Evolutionary conservation across 2,888 invertebrate species (phyloP), one percentile per base, ranked within the genome.

Genomic region (Patella depressa): DNA sequence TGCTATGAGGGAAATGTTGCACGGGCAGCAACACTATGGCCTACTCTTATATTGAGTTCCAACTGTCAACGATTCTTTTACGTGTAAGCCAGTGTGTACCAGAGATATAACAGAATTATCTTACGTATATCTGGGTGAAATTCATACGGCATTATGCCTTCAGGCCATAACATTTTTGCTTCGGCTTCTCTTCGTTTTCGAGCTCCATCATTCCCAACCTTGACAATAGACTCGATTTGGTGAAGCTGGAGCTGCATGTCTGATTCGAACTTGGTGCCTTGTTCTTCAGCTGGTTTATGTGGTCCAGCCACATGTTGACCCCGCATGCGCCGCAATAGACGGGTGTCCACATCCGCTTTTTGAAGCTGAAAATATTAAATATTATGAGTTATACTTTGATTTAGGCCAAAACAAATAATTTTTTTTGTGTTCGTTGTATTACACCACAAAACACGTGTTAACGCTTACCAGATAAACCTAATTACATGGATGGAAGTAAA

Each of bases 181-280:
- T 76, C 75, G 3, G 80, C 82, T 53, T 80, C 78, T 72, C 82
- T 75, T 74, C 73, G 75, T 53, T 65, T 53, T 19, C 79, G 54
- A 17, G 9, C 19, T 19, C 29, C 11, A 15, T 69, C 70, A 65
- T 71, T 59, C 29, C 45, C 53, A 15, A 59, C 79, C 24, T 34
- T 55, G 9, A 72, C 45, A 17, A 78, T 73, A 5, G 29, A 70
- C 19, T 53, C 53, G 54, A 80, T 55, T 65, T 82, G 82, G 19
- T 78, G 73, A n/a, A 77, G 70, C 24, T 78, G 77, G n/a, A 82
- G 75, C 14, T 71, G 75, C 76, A 82, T 82, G 74, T 82, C 82
- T 0, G 82, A 82, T 55, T 82, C 80, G 59, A 80, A 80, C 14
- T 80, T 79, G 14, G 77, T 75, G 2, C 79, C 78, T 9, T 12